phyloP scores from a whole-genome alignment of 2,113 vertebrate species.

The Hylia prasina region DNA sequence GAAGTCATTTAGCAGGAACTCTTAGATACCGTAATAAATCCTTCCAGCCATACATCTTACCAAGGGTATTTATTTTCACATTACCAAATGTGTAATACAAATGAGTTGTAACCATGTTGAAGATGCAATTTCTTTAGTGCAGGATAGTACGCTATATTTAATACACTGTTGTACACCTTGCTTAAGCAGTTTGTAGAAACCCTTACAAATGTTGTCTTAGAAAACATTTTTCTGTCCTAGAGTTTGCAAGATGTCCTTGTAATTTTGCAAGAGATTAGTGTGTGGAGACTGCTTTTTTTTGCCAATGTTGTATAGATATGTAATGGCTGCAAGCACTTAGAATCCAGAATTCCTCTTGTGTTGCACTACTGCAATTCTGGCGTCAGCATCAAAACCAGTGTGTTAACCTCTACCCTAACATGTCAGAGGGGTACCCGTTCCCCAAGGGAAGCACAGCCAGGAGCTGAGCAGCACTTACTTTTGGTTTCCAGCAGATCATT shows the following conservation, averaged over 20 bases:
- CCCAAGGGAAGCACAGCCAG: too few species aligned
- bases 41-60: not conserved
- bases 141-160: not conserved
- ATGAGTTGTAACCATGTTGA: not conserved
- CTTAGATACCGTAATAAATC: not conserved
- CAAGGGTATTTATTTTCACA: not conserved
- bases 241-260: not conserved
- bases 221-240: not conserved
- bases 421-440: rapidly evolving
- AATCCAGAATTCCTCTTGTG: not conserved
- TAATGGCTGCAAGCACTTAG: not conserved
- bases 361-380: not conserved
- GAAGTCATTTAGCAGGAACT: not conserved
- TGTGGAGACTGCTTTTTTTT: not conserved
- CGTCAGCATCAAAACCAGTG: not conserved
- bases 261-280: not conserved
- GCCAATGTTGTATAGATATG: not conserved
- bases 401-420: not conserved
- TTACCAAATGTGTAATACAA: not conserved
- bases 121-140: not conserved
- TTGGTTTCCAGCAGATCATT: not conserved
- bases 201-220: not conserved
- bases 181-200: not conserved
- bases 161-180: not conserved
- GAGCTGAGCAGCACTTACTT: not conserved